Conservation (phyloP, 2,888 invertebrate species). For the Malacosoma neustria region DNA sequence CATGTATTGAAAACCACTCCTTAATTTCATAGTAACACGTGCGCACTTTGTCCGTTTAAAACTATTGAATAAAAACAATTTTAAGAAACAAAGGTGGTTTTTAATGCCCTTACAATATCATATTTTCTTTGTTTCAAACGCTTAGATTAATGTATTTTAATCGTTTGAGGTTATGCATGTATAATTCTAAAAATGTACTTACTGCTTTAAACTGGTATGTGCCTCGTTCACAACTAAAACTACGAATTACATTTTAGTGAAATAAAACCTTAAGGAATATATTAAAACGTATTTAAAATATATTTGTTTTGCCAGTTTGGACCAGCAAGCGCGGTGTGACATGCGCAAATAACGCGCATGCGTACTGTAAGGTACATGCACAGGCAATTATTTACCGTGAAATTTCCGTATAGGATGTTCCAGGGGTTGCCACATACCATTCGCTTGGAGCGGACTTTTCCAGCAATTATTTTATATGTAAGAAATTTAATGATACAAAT, state of each 20-base stretch:
- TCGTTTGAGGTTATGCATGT: neutral
- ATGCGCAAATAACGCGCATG: constrained; percentile 36
- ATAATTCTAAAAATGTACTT: neutral
- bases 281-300: constrained; percentile 17
- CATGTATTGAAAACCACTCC: too few relatives aligned
- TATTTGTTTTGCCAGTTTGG: constrained; percentile 40
- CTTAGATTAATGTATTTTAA: too few relatives aligned
- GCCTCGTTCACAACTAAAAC: neutral
- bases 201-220: neutral
- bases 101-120: too few relatives aligned
- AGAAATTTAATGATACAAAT: too few relatives aligned
- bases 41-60: too few relatives aligned
- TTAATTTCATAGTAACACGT: too few relatives aligned
- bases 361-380: constrained; percentile 9
- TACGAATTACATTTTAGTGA: neutral
- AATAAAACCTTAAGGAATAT: neutral
- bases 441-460: constrained; percentile 21
- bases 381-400: constrained; percentile 48
- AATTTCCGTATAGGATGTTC: constrained; percentile 54
- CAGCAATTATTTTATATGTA: too few relatives aligned
- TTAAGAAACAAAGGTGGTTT: too few relatives aligned
- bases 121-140: too few relatives aligned
- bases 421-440: constrained; percentile 42
- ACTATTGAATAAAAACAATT: too few relatives aligned
- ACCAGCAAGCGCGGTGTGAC: constrained; percentile 30